These are phyloP conservation scores for Dufourea novaeangliae DNA, from an alignment of 1,140 invertebrate species.

Conservation along the genomic window DNA sequence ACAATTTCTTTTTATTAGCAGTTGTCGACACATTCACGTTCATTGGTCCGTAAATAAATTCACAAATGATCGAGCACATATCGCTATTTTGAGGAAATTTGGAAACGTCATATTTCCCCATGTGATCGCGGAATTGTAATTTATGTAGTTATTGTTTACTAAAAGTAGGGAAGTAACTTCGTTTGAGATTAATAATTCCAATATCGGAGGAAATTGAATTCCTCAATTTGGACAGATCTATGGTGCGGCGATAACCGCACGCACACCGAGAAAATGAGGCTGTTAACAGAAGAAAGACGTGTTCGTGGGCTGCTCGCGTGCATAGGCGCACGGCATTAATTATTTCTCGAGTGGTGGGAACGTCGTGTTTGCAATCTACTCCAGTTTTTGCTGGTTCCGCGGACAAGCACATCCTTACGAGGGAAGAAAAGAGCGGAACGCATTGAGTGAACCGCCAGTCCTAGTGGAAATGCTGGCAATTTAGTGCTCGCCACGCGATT, in stretches of 20 bases:
- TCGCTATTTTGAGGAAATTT: too few species aligned
- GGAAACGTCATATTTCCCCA: too few species aligned
- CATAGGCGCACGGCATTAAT: constrained; percentile 59
- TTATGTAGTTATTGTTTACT: too few species aligned
- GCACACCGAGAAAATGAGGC: not conserved
- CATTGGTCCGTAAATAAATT: too few species aligned
- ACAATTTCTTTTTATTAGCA: too few species aligned
- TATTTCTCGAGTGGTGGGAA: constrained; percentile 59
- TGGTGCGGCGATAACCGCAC: not conserved
- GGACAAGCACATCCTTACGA: not conserved
- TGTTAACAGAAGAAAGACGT: not conserved
- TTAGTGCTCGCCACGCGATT: not conserved
- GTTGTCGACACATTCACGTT: too few species aligned
- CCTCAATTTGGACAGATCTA: not conserved
- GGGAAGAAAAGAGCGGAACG: constrained; percentile 20
- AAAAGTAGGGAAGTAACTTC: not conserved
- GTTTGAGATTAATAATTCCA: constrained; percentile 13
- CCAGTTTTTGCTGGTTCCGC: constrained; percentile 54
- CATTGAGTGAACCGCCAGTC: constrained; percentile 1
- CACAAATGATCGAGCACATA: too few species aligned
- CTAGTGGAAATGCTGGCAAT: constrained; percentile 16
- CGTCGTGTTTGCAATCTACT: constrained; percentile 66
- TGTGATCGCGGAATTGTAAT: too few species aligned
- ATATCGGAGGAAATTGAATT: not conserved
- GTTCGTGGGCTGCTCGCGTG: constrained; percentile 1